Conservation (phyloP, 2,113 vertebrate species). For the Eurypyga helias region DNA sequence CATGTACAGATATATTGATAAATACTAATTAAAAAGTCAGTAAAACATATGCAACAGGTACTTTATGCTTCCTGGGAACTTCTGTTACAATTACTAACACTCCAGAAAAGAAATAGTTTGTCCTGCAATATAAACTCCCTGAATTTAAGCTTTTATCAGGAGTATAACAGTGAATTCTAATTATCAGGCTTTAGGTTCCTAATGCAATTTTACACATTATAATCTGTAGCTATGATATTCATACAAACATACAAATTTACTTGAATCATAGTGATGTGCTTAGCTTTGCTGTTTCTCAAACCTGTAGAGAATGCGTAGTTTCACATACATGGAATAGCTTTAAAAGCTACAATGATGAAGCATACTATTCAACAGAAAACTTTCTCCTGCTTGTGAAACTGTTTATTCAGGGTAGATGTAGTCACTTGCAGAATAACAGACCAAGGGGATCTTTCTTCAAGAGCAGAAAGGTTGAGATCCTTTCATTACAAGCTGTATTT, state of each 20-base stretch:
- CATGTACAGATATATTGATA: background rate
- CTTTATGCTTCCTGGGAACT: background rate
- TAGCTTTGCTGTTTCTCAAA: background rate
- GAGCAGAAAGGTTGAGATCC: background rate
- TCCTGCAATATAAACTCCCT: background rate
- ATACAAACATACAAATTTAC: background rate
- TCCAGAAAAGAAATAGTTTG: background rate
- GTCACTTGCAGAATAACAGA: background rate
- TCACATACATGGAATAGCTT: background rate
- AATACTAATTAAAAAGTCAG: background rate
- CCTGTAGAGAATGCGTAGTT: background rate
- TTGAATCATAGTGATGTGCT: background rate
- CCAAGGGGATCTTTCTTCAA: background rate
- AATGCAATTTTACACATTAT: background rate
- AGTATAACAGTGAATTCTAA: background rate
- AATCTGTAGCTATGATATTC: background rate
- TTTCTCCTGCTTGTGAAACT: background rate
- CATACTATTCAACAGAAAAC: background rate
- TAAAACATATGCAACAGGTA: background rate
- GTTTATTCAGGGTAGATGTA: background rate
- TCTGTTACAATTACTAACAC: background rate
- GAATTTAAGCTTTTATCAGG: background rate
- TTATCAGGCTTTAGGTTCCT: background rate
- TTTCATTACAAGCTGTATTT: background rate
- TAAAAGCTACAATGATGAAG: background rate